A percentile compares a stretch with the other conserved stretches of the same genome.
These are phyloP conservation scores for Notospermus geniculatus DNA, from an alignment of 1,140 invertebrate species.

Conservation along the genomic window DNA sequence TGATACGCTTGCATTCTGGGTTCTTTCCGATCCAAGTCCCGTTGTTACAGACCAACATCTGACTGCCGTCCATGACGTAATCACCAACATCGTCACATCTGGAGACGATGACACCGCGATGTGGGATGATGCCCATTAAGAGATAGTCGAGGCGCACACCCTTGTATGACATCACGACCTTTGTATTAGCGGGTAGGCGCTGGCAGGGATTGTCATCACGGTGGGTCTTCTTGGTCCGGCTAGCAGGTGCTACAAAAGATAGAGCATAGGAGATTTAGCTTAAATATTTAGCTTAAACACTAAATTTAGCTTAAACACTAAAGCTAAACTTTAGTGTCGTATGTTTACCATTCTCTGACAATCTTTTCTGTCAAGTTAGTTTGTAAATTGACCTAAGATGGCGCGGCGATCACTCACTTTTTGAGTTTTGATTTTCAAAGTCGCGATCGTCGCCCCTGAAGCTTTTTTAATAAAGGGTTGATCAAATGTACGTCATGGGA, in stretches of 20 bases:
- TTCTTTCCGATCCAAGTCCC: not conserved
- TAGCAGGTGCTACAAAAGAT: not conserved
- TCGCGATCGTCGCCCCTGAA: too few relatives aligned
- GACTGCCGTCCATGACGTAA: not conserved
- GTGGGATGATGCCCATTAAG: not conserved
- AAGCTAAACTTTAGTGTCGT: not conserved
- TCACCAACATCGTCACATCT: not conserved
- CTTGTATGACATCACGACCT: not conserved
- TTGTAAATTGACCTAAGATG: not conserved
- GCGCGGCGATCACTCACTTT: too few relatives aligned
- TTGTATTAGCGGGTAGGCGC: not conserved
- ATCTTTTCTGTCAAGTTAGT: not conserved
- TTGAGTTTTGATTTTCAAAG: too few relatives aligned
- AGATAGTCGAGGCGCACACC: constrained; percentile 4
- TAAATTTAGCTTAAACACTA: not conserved
- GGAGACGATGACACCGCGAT: not conserved
- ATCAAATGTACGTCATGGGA: too few relatives aligned
- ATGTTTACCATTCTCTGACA: not conserved
- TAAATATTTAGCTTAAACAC: not conserved
- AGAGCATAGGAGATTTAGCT: not conserved
- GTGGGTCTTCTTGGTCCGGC: not conserved
- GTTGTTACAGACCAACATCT: constrained; percentile 1
- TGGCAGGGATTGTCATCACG: not conserved
- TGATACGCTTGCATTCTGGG: too few relatives aligned
- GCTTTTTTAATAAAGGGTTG: too few relatives aligned